Percentiles rank a stretch among this genome's conserved stretches.
Conservation (phyloP, 2,797 vertebrate species). For the Coranthus polyacanthus region DNA sequence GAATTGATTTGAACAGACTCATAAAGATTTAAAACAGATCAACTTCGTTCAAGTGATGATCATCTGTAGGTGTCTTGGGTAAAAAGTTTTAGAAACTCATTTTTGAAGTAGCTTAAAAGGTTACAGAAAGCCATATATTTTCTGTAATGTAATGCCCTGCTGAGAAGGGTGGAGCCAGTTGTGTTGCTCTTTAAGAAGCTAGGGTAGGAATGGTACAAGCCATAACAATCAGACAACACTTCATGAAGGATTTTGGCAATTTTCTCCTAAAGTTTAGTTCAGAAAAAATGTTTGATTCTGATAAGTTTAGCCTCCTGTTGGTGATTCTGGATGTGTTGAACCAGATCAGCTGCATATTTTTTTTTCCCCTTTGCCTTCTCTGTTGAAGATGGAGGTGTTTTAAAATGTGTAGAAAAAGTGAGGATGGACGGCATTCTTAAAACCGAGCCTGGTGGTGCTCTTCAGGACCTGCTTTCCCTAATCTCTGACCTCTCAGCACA, state of each 20-base stretch:
- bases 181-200: constrained; percentile 22
- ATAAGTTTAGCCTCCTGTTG: constrained; percentile 7
- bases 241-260: neutral
- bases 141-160: neutral
- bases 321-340: constrained; percentile 22
- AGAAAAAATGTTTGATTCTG: neutral
- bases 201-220: constrained; percentile 12
- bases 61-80: too few relatives aligned
- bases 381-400: neutral
- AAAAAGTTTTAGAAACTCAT: too few relatives aligned
- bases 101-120: too few relatives aligned
- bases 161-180: constrained; percentile 9
- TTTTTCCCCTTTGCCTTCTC: neutral
- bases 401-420: constrained; percentile 2
- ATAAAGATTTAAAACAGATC: too few relatives aligned
- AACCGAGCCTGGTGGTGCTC: too few relatives aligned
- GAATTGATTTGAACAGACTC: neutral
- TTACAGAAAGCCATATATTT: too few relatives aligned
- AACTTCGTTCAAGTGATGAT: too few relatives aligned
- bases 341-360: constrained; percentile 41
- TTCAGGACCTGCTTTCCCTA: too few relatives aligned
- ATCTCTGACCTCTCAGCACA: neutral
- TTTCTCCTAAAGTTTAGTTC: constrained; percentile 4
- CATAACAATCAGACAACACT: constrained; percentile 6
- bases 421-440: constrained; percentile 7